phyloP scores from a whole-genome alignment of 2,888 invertebrate genomes.

The Lasius fuliginosus region DNA sequence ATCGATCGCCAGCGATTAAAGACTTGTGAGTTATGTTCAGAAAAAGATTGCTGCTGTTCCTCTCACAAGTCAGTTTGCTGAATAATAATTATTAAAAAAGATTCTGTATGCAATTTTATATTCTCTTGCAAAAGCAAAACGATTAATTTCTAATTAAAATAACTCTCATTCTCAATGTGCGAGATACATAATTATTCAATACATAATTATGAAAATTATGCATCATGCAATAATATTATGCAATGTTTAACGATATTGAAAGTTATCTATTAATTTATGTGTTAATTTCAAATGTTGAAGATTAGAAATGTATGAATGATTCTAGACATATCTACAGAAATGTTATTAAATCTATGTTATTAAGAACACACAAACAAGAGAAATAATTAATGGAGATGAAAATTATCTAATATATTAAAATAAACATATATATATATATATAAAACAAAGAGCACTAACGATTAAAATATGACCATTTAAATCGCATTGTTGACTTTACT shows the following conservation, averaged over 20 bases:
- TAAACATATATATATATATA: neutral
- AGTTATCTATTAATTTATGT: neutral
- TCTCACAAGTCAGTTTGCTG: neutral
- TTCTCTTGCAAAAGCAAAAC: neutral
- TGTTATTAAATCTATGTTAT: neutral
- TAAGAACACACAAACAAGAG: neutral
- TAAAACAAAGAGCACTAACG: neutral
- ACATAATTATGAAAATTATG: neutral
- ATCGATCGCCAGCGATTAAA: neutral
- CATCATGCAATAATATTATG: neutral
- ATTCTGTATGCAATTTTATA: neutral
- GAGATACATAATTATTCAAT: neutral
- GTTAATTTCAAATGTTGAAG: neutral
- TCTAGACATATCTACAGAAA: neutral
- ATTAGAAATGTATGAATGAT: neutral
- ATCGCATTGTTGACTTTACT: slow-evolving; percentile 2
- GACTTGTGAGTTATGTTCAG: neutral
- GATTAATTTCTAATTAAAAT: neutral
- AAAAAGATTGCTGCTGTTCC: neutral
- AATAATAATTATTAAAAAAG: neutral
- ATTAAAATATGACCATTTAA: neutral
- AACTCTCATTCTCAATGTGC: neutral
- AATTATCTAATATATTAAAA: neutral
- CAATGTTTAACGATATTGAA: neutral
- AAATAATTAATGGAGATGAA: neutral